phyloP scores from a whole-genome alignment of 2,888 invertebrate species.

The Ischnus inquisitorius region DNA sequence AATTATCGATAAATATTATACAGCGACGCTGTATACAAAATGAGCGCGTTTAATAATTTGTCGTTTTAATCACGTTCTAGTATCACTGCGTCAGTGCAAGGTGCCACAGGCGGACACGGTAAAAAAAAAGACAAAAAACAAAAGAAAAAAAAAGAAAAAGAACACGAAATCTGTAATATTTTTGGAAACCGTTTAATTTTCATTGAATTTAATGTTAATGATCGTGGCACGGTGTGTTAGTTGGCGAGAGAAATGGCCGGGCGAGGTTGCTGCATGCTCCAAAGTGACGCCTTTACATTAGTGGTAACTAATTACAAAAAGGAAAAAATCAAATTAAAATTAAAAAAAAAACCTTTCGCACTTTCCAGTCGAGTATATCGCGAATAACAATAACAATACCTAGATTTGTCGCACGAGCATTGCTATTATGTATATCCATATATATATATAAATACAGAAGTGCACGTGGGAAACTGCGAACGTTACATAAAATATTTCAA shows the following conservation, averaged over 20 bases:
- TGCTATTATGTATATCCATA: background rate
- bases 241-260: conserved; percentile 82
- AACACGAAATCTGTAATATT: conserved; percentile 55
- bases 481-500: conserved; percentile 64
- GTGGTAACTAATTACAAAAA: conserved; percentile 82
- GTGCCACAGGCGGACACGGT: conserved; percentile 66
- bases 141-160: conserved; percentile 22
- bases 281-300: conserved; percentile 83
- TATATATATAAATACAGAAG: conserved; percentile 24
- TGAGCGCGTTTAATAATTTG: conserved; percentile 43
- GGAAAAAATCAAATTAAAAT: conserved; percentile 14
- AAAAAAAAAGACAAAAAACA: conserved; percentile 28
- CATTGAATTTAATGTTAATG: conserved; percentile 83
- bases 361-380: conserved; percentile 68
- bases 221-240: conserved; percentile 85
- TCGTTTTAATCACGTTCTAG: conserved; percentile 56
- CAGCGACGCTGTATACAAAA: background rate
- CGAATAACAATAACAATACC: conserved; percentile 45
- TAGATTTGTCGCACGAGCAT: conserved; percentile 67
- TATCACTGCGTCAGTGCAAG: conserved; percentile 48
- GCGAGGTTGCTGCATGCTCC: conserved; percentile 84
- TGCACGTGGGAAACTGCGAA: conserved; percentile 65
- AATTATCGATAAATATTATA: conserved; percentile 5
- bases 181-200: conserved; percentile 71
- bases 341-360: conserved; percentile 72